Base-by-base conservation (phyloP, 2,888 invertebrate species). In the Ectemnius continuus region DNA sequence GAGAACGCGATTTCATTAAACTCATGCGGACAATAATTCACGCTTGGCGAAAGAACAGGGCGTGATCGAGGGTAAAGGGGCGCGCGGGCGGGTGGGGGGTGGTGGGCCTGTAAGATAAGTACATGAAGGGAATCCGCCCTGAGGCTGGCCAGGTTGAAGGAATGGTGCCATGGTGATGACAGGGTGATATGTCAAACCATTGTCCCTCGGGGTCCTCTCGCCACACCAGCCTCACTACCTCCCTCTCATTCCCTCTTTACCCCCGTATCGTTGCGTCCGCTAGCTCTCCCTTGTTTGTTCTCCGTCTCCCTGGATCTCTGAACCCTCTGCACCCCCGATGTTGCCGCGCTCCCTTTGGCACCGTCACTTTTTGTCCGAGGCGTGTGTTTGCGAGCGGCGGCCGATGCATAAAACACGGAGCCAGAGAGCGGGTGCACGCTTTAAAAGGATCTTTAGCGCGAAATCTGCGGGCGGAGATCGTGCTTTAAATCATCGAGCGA, bases 141-240 rank as follows among this genome's bases (percentile, higher is more conserved):
- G 73, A 63, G 81, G 76, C 76, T 74, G 80, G 81, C 76, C 79
- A 81, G 77, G 78, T 61, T 68, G 78, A 74, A 73, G 83, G 71
- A 68, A 80, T 67, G 81, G 88, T 88, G 81, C 75, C 80, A 80
- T 87, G 88, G 80, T 79, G 86, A 87, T 88, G 88, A 88, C 88
- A 87, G 87, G 85, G 80, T 84, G 87, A 88, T 88, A 87, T 85
- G 88, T 88, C 88, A 88, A 83, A 86, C 83, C 83, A 88, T 88
- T 88, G 88, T 88, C 86, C 85, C 80, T 79, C 71, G 70, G 72
- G 75, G 78, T 70, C 73, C 76, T 78, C 75, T 73, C 74, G 66
- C 66, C 70, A 23, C 67, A 75, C 61, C 61, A 75, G 66, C 76
- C 73, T 52, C 52, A 16, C 79, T 77, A 74, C 61, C 70, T 73